phyloP scores from a whole-genome alignment of 2,113 vertebrate genomes.

The Diphyllodes magnificus region DNA sequence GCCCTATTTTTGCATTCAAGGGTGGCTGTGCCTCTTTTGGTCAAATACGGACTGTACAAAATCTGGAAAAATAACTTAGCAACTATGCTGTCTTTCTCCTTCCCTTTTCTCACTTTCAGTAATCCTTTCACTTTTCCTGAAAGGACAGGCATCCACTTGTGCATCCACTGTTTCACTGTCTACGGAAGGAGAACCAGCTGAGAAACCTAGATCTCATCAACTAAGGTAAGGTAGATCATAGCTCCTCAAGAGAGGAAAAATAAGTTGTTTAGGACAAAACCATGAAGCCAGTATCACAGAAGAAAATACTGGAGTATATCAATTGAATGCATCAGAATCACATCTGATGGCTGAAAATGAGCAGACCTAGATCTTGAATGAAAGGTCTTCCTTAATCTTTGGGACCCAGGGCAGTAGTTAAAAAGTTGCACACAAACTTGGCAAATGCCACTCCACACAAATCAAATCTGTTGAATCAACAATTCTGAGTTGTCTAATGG shows the following conservation, averaged over 20 bases:
- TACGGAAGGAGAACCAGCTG: not conserved
- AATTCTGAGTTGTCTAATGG: not conserved
- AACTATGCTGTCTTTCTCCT: not conserved
- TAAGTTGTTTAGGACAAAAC: not conserved
- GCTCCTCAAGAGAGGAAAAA: not conserved
- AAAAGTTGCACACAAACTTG: not conserved
- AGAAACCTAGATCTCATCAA: not conserved
- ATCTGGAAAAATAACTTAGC: not conserved
- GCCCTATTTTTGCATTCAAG: not conserved
- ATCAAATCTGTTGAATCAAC: not conserved
- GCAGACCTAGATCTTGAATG: not conserved
- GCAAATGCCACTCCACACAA: not conserved
- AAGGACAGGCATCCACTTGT: not conserved
- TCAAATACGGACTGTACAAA: not conserved
- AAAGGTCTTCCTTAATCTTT: not conserved
- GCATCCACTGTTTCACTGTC: not conserved
- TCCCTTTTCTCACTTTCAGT: not conserved
- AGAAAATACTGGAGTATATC: not conserved
- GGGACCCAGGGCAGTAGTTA: not conserved
- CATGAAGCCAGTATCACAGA: rapidly evolving
- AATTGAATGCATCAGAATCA: not conserved
- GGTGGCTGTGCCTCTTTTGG: not conserved
- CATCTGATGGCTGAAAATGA: not conserved
- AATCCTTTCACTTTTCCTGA: not conserved
- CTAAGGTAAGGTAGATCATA: not conserved